Conservation (phyloP, 2,797 vertebrate genomes). For the Oreortyx pictus region DNA sequence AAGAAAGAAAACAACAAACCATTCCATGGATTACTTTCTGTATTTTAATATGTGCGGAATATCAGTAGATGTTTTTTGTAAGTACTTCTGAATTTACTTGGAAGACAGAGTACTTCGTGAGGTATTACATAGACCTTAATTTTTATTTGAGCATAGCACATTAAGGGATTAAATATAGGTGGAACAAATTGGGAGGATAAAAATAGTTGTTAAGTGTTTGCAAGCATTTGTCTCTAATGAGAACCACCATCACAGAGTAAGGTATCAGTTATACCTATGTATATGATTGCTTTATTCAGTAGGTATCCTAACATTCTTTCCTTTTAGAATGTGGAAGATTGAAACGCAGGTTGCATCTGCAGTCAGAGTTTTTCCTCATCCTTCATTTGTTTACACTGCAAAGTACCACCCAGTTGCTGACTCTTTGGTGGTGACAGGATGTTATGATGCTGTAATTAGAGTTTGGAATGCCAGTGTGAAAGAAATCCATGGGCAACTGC, state of each 20-base stretch:
- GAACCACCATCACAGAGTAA: background rate
- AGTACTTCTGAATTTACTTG: background rate
- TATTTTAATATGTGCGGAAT: background rate
- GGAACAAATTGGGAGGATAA: background rate
- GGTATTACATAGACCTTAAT: background rate
- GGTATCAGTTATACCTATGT: background rate
- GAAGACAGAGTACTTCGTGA: background rate
- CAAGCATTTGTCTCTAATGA: background rate
- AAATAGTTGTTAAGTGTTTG: background rate
- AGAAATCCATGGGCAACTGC: slow-evolving; percentile 87
- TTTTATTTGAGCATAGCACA: background rate
- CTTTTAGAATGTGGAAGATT: slow-evolving; percentile 90
- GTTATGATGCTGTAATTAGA: slow-evolving; percentile 90
- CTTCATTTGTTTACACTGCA: slow-evolving; percentile 93
- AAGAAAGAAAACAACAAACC: background rate
- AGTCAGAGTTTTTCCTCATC: slow-evolving; percentile 93
- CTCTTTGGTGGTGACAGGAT: slow-evolving; percentile 89
- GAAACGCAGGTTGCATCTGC: slow-evolving; percentile 82
- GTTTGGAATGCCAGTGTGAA: slow-evolving; percentile 88
- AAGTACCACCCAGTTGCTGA: slow-evolving; percentile 89
- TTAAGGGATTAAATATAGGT: background rate
- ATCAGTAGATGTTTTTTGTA: background rate
- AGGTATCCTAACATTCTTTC: background rate
- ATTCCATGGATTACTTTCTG: background rate
- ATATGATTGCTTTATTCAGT: background rate